These are phyloP conservation scores for Dascyllus trimaculatus DNA, from an alignment of 2,113 vertebrate genomes.

Conservation along the genomic window DNA sequence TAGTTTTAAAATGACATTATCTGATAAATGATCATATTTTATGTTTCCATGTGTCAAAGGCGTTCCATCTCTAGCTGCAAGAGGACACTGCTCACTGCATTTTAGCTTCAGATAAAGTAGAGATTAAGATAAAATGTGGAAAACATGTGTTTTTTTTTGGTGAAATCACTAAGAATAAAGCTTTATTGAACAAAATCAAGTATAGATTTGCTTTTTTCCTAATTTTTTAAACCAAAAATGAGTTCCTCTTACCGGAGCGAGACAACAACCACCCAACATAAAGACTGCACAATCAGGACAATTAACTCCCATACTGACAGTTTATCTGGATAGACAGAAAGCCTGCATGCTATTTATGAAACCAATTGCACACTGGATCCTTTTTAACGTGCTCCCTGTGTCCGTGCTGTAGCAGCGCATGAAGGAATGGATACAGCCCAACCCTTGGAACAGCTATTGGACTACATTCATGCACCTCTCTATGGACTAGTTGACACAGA, in stretches of 20 bases:
- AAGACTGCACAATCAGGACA: not conserved
- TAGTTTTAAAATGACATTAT: not conserved
- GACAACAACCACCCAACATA: not conserved
- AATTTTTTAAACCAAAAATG: not conserved
- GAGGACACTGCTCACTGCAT: not conserved
- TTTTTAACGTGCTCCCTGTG: conserved; percentile 34
- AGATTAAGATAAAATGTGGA: not conserved
- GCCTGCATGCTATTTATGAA: conserved; percentile 36
- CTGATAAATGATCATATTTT: not conserved
- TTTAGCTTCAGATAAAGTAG: not conserved
- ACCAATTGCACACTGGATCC: conserved; percentile 35
- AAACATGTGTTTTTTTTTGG: not conserved
- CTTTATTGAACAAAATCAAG: no score
- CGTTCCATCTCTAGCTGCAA: not conserved
- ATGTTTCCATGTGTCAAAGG: not conserved
- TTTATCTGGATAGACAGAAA: conserved; percentile 38
- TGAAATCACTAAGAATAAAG: no score
- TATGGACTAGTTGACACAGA: conserved; percentile 65
- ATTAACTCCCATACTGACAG: conserved; percentile 27
- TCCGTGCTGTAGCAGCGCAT: conserved; percentile 38
- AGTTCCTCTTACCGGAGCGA: not conserved
- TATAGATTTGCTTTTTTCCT: no score
- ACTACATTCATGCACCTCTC: conserved; percentile 54
- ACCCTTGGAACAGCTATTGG: conserved; percentile 46
- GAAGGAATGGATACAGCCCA: conserved; percentile 53